Evolutionary conservation across 2,113 vertebrate genomes (phyloP), one percentile per base, ranked within the genome.

Genomic region (Penelope pileata): DNA sequence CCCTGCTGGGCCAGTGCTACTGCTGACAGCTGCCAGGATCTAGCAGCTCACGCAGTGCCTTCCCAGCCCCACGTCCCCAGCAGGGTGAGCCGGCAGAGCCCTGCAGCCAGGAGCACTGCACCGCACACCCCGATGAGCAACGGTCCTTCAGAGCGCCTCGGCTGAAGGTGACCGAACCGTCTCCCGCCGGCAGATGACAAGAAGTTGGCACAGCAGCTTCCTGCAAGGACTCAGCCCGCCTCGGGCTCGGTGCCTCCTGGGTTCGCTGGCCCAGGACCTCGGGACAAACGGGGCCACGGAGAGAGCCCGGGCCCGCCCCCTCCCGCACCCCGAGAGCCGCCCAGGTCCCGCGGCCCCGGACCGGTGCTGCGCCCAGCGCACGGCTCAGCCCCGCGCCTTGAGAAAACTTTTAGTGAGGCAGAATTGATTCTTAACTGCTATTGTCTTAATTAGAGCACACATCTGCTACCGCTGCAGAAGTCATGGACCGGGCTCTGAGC

Each of bases 121-220:
- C 45, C 14, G 2, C n/a, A 12, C 32, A 23, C 42, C 4, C 16
- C 4, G 42, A 17, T 15, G 3, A 17, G 26, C 27, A 40, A 5
- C 8, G 21, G 12, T 9, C n/a, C 8, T 10, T 29, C 48, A 18
- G 8, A 8, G 15, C 34, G 26, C 26, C 15, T 40, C 14, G 16
- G 32, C 24, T 14, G 42, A 32, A 12, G 1, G 8, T 32, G 15
- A 9, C 32, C 32, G 16, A 32, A 15, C 15, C 67, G 14, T 17
- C 51, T 48, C 45, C 69, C 3, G 32, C 1, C 8, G 42, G 72
- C 7, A 24, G 36, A 1, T 29, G 29, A n/a, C 0, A 1, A 47
- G 38, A 22, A 59, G n/a, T 32, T 67, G 58, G 38, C 1, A 0
- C 38, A 6, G 38, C 6, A 43, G 64, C 77, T 23, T 70, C 36